These are phyloP conservation scores for Nymphicus hollandicus DNA, from an alignment of 2,113 vertebrate genomes.

Conservation along the genomic window DNA sequence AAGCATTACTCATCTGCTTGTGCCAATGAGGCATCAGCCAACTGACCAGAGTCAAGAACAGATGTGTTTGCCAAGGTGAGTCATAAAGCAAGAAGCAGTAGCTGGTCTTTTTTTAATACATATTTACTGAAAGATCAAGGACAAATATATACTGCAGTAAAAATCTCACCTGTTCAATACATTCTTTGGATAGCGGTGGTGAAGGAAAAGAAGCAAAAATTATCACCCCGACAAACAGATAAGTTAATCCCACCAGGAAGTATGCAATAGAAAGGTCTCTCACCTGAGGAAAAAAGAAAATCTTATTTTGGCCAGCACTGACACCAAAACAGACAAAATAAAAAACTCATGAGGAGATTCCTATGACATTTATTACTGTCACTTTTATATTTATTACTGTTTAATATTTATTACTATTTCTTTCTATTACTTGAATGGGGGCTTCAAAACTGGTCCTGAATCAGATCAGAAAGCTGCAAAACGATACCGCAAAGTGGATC, in stretches of 20 bases:
- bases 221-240: slow-evolving; percentile 90
- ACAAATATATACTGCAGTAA: neutral
- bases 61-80: neutral
- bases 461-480: neutral
- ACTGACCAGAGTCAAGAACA: neutral
- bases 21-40: neutral
- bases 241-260: slow-evolving; percentile 90
- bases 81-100: neutral
- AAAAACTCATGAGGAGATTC: neutral
- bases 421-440: neutral
- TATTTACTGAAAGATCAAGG: neutral
- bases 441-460: neutral
- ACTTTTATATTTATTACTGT: neutral
- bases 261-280: slow-evolving; percentile 95
- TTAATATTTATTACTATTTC: neutral
- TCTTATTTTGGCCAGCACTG: neutral
- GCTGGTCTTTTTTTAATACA: neutral
- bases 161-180: slow-evolving; percentile 88
- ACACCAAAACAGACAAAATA: neutral
- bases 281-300: slow-evolving; percentile 75
- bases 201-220: slow-evolving; percentile 93
- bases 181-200: slow-evolving; percentile 90
- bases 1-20: neutral
- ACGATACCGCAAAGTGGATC: neutral
- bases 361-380: neutral